phyloP scores from a whole-genome alignment of 2,113 vertebrate species.

The Pelusios castaneus region DNA sequence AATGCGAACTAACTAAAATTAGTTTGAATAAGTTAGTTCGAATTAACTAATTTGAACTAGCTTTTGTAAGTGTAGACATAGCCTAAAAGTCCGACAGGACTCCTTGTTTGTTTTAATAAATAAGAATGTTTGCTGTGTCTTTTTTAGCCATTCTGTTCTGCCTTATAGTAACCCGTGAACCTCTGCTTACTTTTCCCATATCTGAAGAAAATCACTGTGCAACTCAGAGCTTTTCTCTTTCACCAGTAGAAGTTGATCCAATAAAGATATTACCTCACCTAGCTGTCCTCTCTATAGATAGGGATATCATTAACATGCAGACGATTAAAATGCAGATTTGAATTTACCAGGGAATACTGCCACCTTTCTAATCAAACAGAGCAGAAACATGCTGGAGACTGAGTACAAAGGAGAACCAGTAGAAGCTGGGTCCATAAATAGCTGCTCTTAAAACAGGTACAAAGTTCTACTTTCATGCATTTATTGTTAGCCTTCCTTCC shows the following conservation, averaged over 20 bases:
- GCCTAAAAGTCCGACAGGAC: too few species aligned
- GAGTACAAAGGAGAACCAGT: neutral
- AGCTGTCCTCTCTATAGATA: neutral
- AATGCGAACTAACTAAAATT: too few species aligned
- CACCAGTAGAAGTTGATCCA: neutral
- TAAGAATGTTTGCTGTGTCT: neutral
- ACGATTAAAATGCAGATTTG: neutral
- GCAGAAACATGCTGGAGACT: neutral
- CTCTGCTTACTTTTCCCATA: neutral
- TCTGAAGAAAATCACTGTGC: neutral
- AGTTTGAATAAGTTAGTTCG: too few species aligned
- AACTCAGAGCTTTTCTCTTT: too few species aligned
- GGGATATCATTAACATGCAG: neutral
- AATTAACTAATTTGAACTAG: too few species aligned
- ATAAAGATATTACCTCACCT: neutral
- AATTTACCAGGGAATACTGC: neutral
- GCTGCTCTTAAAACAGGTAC: neutral
- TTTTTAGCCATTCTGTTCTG: neutral
- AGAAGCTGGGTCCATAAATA: neutral
- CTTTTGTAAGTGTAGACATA: too few species aligned
- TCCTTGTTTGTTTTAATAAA: neutral
- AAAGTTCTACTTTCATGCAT: slow-evolving; percentile 47
- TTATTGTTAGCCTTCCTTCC: slow-evolving; percentile 35
- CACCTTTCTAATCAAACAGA: neutral
- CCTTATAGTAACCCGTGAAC: neutral